Evolutionary conservation across 2,888 invertebrate genomes (phyloP).

Genomic region (Ryuthela nishihirai): DNA sequence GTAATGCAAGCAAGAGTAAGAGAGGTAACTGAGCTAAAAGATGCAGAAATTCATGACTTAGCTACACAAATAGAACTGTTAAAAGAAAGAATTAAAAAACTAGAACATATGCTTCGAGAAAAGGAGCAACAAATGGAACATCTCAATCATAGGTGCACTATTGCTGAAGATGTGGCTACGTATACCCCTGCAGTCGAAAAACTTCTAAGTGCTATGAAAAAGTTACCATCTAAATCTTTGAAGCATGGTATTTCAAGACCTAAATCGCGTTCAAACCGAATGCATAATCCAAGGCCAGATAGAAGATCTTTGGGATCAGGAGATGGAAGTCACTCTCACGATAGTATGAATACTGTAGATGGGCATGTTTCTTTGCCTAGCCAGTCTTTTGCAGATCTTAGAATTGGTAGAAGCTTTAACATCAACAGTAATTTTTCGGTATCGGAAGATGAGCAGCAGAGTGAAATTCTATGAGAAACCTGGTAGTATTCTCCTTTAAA

Average conservation of each 20-base stretch:
- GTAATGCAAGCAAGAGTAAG: conserved; percentile 36
- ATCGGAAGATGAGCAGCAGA: conserved; percentile 41
- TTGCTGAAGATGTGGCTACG: conserved; percentile 39
- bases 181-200: conserved; percentile 40
- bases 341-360: conserved; percentile 25
- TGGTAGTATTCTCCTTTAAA: neutral
- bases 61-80: conserved; percentile 25
- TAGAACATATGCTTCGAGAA: conserved; percentile 40
- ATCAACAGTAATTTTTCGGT: conserved; percentile 43
- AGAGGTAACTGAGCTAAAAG: conserved; percentile 39
- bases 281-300: conserved; percentile 14
- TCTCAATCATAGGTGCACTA: conserved; percentile 32
- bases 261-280: conserved; percentile 17
- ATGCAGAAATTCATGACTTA: conserved; percentile 39
- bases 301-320: conserved; percentile 10
- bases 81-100: conserved; percentile 37
- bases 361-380: conserved; percentile 21
- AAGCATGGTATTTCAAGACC: conserved; percentile 15
- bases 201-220: conserved; percentile 40
- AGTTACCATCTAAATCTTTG: conserved; percentile 27
- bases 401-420: conserved; percentile 43
- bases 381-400: conserved; percentile 38
- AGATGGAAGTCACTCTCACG: conserved; percentile 18
- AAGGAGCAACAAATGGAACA: conserved; percentile 40
- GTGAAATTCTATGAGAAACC: conserved; percentile 29